Evolutionary conservation across 2,113 vertebrate genomes (phyloP).

Genomic region (Scomber scombrus): DNA sequence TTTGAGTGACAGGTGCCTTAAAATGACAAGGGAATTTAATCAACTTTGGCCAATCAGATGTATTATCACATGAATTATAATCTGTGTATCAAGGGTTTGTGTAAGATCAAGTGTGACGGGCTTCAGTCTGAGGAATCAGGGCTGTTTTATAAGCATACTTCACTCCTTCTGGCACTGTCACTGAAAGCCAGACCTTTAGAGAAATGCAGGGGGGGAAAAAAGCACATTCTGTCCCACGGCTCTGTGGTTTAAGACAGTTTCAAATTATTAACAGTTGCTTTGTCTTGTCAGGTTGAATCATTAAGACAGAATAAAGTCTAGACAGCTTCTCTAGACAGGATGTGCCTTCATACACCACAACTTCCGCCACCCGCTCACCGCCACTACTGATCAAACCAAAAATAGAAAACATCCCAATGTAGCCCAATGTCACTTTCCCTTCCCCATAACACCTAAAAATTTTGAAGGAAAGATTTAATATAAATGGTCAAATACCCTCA

Average conservation of each 20-base stretch:
- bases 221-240: slow-evolving; percentile 55
- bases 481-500: slow-evolving; percentile 43
- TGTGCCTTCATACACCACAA: slow-evolving; percentile 52
- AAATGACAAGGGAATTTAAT: not conserved
- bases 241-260: slow-evolving; percentile 7
- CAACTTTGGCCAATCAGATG: slow-evolving; percentile 6
- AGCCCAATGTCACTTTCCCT: slow-evolving; percentile 22
- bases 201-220: slow-evolving; percentile 33
- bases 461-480: slow-evolving; percentile 4
- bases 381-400: slow-evolving; percentile 54
- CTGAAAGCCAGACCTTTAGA: slow-evolving; percentile 61
- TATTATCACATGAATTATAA: not conserved
- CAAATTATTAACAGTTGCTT: slow-evolving; percentile 10
- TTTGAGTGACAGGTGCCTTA: slow-evolving; percentile 61
- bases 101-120: not conserved
- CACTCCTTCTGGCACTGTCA: slow-evolving; percentile 50
- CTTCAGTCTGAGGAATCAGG: not conserved
- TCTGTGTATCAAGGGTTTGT: not conserved
- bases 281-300: not conserved
- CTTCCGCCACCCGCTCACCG: slow-evolving; percentile 59
- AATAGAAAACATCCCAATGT: slow-evolving; percentile 34
- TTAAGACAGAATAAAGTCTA: slow-evolving; percentile 11
- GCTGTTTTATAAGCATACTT: not conserved
- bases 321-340: slow-evolving; percentile 60
- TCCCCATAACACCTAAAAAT: not conserved